phyloP scores from a whole-genome alignment of 2,888 invertebrate genomes.

The Cremastobaeus sp. region DNA sequence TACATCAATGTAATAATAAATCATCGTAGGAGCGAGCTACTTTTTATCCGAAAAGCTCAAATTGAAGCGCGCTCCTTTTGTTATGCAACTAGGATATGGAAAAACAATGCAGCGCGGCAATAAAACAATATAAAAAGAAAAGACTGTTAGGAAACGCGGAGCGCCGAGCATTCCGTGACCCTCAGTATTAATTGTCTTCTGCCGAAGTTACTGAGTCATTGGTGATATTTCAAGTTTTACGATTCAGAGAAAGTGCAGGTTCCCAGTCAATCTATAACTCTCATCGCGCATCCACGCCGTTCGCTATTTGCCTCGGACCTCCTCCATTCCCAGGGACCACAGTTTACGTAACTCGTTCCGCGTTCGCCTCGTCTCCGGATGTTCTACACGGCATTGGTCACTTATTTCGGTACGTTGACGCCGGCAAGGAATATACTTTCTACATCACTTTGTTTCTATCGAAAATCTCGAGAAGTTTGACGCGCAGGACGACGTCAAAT shows the following conservation, averaged over 20 bases:
- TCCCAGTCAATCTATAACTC: slow-evolving; percentile 48
- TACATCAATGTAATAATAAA: slow-evolving; percentile 1
- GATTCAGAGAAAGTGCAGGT: slow-evolving; percentile 53
- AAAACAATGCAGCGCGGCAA: slow-evolving; percentile 30
- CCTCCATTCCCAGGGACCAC: slow-evolving; percentile 49
- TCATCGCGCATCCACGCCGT: slow-evolving; percentile 46
- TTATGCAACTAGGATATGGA: slow-evolving; percentile 11
- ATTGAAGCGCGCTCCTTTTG: slow-evolving; percentile 1
- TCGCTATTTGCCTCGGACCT: slow-evolving; percentile 49
- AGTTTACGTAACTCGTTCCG: slow-evolving; percentile 53
- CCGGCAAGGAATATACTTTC: slow-evolving; percentile 37
- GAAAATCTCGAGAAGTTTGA: slow-evolving; percentile 4
- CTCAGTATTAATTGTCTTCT: slow-evolving; percentile 45
- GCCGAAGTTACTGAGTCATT: slow-evolving; percentile 51
- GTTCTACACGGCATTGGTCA: slow-evolving; percentile 30
- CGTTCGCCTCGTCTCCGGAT: slow-evolving; percentile 35
- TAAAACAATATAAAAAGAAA: slow-evolving; percentile 35
- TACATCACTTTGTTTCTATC: slow-evolving; percentile 30
- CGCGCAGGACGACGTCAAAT: slow-evolving; percentile 4
- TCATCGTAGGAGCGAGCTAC: not conserved
- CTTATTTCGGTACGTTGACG: slow-evolving; percentile 22
- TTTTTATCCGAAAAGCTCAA: not conserved
- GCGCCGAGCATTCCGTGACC: slow-evolving; percentile 34
- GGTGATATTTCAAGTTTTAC: slow-evolving; percentile 57
- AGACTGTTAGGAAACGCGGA: slow-evolving; percentile 34